A percentile compares a stretch with the other conserved stretches of the same genome.
These are phyloP conservation scores for Hemithea aestivaria DNA, from an alignment of 2,888 invertebrate species.

Conservation along the genomic window DNA sequence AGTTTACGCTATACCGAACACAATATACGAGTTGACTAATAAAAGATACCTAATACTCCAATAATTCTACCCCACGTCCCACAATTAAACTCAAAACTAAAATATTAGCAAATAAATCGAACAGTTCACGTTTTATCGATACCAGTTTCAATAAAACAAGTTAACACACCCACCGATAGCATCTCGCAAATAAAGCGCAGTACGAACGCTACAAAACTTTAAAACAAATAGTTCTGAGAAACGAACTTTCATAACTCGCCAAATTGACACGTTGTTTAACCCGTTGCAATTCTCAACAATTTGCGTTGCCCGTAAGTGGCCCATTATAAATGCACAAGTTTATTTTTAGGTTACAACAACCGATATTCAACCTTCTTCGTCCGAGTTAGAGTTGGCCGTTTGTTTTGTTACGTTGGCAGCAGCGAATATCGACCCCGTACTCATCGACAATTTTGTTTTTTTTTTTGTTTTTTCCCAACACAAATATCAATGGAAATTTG, in stretches of 20 bases:
- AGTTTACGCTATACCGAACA: too few species aligned
- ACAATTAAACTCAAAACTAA: too few species aligned
- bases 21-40: too few species aligned
- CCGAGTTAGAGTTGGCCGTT: constrained; percentile 20
- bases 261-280: constrained; percentile 77
- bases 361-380: constrained; percentile 28
- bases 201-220: constrained; percentile 46
- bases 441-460: constrained; percentile 70
- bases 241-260: constrained; percentile 74
- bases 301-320: constrained; percentile 74
- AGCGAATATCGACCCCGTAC: constrained; percentile 58
- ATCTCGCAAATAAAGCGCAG: constrained; percentile 63
- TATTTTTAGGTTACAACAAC: constrained; percentile 9
- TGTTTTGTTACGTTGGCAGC: too few species aligned
- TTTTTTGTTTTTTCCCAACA: constrained; percentile 75
- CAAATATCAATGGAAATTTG: constrained; percentile 78
- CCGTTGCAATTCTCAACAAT: constrained; percentile 72
- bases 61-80: too few species aligned
- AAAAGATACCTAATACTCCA: too few species aligned
- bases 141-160: constrained; percentile 56
- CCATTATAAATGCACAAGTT: constrained; percentile 63
- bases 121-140: constrained; percentile 14
- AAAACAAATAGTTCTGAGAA: constrained; percentile 77
- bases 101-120: too few species aligned
- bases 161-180: constrained; percentile 54